Conservation (phyloP, 1,140 invertebrate genomes). For the Aethina tumida region DNA sequence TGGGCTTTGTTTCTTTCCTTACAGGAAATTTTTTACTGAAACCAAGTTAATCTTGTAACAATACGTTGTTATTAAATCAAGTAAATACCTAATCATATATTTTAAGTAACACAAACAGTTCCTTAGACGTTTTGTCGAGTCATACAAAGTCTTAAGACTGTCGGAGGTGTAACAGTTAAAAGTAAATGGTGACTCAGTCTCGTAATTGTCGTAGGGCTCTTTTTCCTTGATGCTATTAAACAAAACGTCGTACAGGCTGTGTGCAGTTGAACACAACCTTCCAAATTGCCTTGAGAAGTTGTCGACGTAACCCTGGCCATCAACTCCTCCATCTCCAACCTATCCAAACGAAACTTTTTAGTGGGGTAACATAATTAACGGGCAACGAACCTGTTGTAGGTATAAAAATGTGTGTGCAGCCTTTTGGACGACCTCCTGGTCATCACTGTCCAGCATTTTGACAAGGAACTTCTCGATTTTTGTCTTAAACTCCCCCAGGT, state of each 20-base stretch:
- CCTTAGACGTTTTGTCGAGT: slow-evolving; percentile 9
- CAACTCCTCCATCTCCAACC: slow-evolving; percentile 18
- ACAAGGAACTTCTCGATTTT: too few species aligned
- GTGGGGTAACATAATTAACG: too few species aligned
- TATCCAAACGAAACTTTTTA: too few species aligned
- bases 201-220: slow-evolving; percentile 6
- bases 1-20: slow-evolving; percentile 19
- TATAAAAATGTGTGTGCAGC: too few species aligned
- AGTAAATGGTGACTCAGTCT: slow-evolving; percentile 9
- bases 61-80: too few species aligned
- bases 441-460: too few species aligned
- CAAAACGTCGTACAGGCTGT: slow-evolving; percentile 16
- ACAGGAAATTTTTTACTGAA: slow-evolving; percentile 20
- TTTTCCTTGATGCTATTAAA: slow-evolving; percentile 16
- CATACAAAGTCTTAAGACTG: slow-evolving; percentile 8
- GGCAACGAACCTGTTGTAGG: too few species aligned
- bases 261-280: slow-evolving; percentile 20
- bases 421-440: too few species aligned
- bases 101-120: slow-evolving; percentile 19
- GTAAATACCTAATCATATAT: slow-evolving; percentile 18
- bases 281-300: slow-evolving; percentile 15
- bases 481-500: too few species aligned
- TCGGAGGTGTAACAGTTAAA: slow-evolving; percentile 11
- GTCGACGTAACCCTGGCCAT: slow-evolving; percentile 15
- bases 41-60: too few species aligned